Evolutionary conservation across 2,797 vertebrate genomes (phyloP).

Genomic region (Sebastes melanostomus): DNA sequence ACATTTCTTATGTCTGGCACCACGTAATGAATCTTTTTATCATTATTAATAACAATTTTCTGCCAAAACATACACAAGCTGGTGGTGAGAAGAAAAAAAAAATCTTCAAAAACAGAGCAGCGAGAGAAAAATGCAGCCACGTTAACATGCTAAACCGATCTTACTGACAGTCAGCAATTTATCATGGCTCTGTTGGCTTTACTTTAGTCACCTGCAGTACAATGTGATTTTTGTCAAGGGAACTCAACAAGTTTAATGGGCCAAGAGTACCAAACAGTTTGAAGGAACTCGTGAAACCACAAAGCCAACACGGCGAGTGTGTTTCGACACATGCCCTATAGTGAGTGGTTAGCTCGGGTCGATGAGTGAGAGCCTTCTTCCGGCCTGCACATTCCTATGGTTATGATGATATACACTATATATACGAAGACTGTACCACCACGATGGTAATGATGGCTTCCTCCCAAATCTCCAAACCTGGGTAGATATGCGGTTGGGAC

Average conservation of each 20-base stretch:
- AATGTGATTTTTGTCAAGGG: slow-evolving; percentile 49
- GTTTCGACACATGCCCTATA: slow-evolving; percentile 16
- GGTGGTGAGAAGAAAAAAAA: not conserved
- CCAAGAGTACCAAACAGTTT: slow-evolving; percentile 46
- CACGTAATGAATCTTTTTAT: slow-evolving; percentile 81
- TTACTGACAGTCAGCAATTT: slow-evolving; percentile 12
- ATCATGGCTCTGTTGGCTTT: slow-evolving; percentile 21
- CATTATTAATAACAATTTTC: slow-evolving; percentile 84
- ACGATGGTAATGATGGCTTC: slow-evolving; percentile 25
- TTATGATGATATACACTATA: slow-evolving; percentile 24
- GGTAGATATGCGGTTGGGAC: slow-evolving; percentile 29
- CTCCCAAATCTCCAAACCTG: slow-evolving; percentile 29
- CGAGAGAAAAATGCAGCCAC: slow-evolving; percentile 3
- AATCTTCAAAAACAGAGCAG: not conserved
- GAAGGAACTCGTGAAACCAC: slow-evolving; percentile 41
- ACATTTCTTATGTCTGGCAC: not conserved
- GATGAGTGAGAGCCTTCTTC: slow-evolving; percentile 23
- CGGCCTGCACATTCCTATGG: slow-evolving; percentile 49
- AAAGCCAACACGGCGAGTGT: slow-evolving; percentile 11
- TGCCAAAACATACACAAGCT: slow-evolving; percentile 30
- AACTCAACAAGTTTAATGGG: slow-evolving; percentile 28
- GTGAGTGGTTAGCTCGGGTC: slow-evolving; percentile 12
- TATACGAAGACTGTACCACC: slow-evolving; percentile 10
- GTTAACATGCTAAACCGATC: slow-evolving; percentile 22
- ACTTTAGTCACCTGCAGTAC: slow-evolving; percentile 23